These are phyloP conservation scores for Smittia sp. DNA, from an alignment of 2,888 invertebrate genomes.

Conservation along the genomic window DNA sequence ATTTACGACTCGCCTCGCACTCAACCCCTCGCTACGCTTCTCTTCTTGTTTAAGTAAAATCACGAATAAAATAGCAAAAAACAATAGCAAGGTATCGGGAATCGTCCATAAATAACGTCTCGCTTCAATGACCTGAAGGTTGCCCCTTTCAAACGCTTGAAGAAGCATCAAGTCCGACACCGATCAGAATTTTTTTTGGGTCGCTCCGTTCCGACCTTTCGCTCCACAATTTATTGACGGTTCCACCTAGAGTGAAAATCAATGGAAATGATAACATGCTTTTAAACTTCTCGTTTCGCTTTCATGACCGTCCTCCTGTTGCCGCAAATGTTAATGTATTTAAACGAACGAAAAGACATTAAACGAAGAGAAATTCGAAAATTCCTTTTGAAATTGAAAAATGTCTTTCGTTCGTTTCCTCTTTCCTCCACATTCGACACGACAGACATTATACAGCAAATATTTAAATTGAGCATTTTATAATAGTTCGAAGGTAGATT, in stretches of 20 bases:
- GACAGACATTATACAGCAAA: not conserved
- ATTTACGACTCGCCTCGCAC: not conserved
- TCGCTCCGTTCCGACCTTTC: no score
- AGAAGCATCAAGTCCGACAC: no score
- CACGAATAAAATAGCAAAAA: not conserved
- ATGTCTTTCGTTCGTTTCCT: not conserved
- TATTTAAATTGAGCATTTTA: slow-evolving; percentile 10
- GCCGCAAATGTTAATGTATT: slow-evolving; percentile 8
- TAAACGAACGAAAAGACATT: not conserved
- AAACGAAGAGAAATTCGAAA: not conserved
- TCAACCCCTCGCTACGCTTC: no score
- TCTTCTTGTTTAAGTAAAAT: not conserved
- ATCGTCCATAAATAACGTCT: not conserved
- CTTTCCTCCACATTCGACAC: not conserved
- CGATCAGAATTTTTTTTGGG: no score
- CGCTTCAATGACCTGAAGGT: no score
- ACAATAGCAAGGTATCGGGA: not conserved
- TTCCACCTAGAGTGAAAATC: not conserved
- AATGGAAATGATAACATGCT: slow-evolving; percentile 8
- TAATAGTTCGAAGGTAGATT: not conserved
- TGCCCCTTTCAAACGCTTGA: no score
- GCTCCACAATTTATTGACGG: not conserved
- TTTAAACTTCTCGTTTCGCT: slow-evolving; percentile 4
- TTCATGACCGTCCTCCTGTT: not conserved
- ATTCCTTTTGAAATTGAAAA: not conserved